Evolutionary conservation across 2,797 vertebrate species (phyloP).

Genomic region (Semaprochilodus insignis): DNA sequence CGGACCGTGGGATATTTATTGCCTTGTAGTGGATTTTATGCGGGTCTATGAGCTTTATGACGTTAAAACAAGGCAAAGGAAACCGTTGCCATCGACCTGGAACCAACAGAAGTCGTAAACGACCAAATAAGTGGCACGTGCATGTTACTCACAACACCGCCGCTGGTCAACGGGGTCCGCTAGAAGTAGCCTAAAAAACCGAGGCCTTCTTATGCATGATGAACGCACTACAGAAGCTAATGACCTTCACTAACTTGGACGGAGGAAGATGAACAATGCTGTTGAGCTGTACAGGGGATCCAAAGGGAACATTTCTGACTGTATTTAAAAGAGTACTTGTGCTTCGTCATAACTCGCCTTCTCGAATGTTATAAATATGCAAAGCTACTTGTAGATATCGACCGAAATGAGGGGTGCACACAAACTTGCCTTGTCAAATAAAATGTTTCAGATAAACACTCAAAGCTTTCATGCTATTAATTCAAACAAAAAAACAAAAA

Average conservation of each 20-base stretch:
- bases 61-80: neutral
- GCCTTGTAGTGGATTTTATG: neutral
- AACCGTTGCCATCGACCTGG: constrained; percentile 1
- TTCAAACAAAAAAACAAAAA: neutral
- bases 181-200: constrained; percentile 14
- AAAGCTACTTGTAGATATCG: constrained; percentile 22
- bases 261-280: neutral
- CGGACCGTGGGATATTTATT: neutral
- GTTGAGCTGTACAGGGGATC: neutral
- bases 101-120: neutral
- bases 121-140: neutral
- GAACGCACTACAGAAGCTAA: constrained; percentile 9
- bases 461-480: neutral
- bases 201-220: constrained; percentile 18
- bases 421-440: constrained; percentile 16
- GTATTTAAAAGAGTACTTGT: constrained; percentile 14
- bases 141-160: constrained; percentile 19
- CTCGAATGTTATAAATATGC: constrained; percentile 12
- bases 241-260: constrained; percentile 5
- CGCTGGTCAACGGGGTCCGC: constrained; percentile 26
- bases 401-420: neutral
- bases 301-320: neutral
- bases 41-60: neutral
- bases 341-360: neutral
- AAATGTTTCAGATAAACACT: constrained; percentile 24